Percentiles rank a stretch among this genome's conserved stretches.
phyloP scores from a whole-genome alignment of 2,797 vertebrate genomes.

The Eulemur rubriventer region DNA sequence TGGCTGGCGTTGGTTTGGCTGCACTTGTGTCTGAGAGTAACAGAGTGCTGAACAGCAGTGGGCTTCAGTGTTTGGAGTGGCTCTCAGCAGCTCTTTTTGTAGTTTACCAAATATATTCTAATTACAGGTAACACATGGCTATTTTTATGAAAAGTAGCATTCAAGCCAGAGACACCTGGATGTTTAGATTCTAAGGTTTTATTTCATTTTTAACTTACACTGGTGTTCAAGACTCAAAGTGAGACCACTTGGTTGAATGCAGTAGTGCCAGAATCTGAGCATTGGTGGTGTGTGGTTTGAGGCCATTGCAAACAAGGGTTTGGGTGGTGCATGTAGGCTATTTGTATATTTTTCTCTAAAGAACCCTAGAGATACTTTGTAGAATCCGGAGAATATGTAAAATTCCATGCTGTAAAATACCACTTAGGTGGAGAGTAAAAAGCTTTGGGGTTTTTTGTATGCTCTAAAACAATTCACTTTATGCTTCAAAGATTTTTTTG shows the following conservation, averaged over 20 bases:
- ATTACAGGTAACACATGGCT: slow-evolving; percentile 89
- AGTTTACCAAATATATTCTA: slow-evolving; percentile 88
- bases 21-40: slow-evolving; percentile 80
- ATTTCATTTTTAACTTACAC: neutral
- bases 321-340: rapidly evolving
- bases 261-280: neutral
- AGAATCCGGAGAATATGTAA: neutral
- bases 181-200: neutral
- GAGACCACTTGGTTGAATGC: neutral
- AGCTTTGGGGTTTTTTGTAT: neutral
- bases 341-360: neutral
- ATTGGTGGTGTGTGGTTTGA: neutral
- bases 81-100: slow-evolving; percentile 88
- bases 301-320: neutral
- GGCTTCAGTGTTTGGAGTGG: slow-evolving; percentile 89
- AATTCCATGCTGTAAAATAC: neutral
- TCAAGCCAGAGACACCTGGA: neutral
- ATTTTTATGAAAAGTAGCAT: neutral
- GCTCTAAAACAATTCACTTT: neutral
- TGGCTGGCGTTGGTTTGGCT: slow-evolving; percentile 93
- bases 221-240: neutral
- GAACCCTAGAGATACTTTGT: neutral
- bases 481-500: neutral
- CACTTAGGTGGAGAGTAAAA: neutral
- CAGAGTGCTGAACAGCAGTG: slow-evolving; percentile 77